Conservation (phyloP, 2,797 vertebrate genomes). For the Tympanoctomys barrerae region DNA sequence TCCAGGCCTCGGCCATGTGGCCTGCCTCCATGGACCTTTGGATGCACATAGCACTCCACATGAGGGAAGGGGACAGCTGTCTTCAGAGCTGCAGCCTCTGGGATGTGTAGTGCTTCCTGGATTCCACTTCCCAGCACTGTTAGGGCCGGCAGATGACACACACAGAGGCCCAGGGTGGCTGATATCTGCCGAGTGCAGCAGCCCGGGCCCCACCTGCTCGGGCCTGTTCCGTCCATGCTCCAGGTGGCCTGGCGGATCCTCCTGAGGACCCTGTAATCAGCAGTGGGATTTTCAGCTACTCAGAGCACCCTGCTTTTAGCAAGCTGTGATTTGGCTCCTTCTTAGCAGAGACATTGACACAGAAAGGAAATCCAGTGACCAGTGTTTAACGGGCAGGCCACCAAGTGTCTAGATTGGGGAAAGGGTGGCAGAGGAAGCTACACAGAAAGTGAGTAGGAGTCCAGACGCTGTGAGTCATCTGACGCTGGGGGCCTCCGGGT, state of each 20-base stretch:
- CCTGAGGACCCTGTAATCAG: background rate
- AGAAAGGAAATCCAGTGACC: background rate
- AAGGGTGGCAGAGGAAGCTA: background rate
- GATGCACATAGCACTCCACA: background rate
- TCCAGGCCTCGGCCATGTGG: fast-evolving
- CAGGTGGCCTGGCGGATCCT: background rate
- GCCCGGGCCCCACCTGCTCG: too few relatives aligned
- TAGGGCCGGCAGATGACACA: background rate
- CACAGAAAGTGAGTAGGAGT: slow-evolving; percentile 15
- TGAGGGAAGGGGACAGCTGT: background rate
- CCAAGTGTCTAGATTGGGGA: background rate
- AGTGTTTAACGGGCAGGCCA: background rate
- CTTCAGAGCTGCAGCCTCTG: background rate
- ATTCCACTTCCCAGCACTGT: background rate
- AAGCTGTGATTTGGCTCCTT: background rate
- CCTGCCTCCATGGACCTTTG: background rate
- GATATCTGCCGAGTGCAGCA: background rate
- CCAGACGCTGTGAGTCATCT: slow-evolving; percentile 20
- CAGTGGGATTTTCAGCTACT: background rate
- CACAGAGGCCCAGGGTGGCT: background rate
- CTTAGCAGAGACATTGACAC: background rate
- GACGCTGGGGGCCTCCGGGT: background rate
- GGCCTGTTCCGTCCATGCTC: background rate
- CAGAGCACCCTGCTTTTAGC: fast-evolving
- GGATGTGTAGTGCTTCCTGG: background rate